A percentile compares a stretch with the other conserved stretches of the same genome.
phyloP scores from a whole-genome alignment of 2,888 invertebrate genomes.

The Bursaphelenchus okinawaensis region DNA sequence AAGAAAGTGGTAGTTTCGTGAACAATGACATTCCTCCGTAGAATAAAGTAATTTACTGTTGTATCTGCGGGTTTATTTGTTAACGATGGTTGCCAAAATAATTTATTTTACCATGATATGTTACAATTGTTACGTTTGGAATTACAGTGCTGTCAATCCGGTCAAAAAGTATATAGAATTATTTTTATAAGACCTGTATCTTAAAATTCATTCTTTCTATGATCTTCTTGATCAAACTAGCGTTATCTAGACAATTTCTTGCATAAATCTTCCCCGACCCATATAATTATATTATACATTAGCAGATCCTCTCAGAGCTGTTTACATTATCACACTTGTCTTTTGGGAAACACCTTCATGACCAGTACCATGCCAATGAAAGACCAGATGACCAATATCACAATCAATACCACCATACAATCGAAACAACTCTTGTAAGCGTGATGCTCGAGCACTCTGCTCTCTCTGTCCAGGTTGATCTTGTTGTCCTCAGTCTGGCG shows the following conservation, averaged over 20 bases:
- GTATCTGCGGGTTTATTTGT: background rate
- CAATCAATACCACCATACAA: conserved; percentile 43
- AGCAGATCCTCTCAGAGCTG: too few relatives aligned
- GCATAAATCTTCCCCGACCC: too few relatives aligned
- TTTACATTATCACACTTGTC: background rate
- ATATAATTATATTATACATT: too few relatives aligned
- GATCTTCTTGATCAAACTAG: too few relatives aligned
- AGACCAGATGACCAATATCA: conserved; percentile 44
- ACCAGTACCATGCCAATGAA: conserved; percentile 37
- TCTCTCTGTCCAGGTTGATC: conserved; percentile 34
- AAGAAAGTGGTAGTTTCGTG: background rate
- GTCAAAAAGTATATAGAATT: too few relatives aligned
- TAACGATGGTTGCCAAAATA: too few relatives aligned
- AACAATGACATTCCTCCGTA: background rate
- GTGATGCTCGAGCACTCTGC: conserved; percentile 41
- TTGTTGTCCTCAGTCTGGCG: conserved; percentile 36
- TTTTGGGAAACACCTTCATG: conserved; percentile 38
- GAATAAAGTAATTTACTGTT: background rate
- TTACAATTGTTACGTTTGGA: too few relatives aligned
- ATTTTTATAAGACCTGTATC: too few relatives aligned
- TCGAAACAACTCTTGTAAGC: conserved; percentile 48
- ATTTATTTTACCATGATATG: too few relatives aligned
- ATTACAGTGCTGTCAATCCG: too few relatives aligned
- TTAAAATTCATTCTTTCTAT: too few relatives aligned
- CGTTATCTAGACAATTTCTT: too few relatives aligned